Base-by-base conservation (phyloP, 2,797 vertebrate genomes). In the Sylvilagus floridanus region DNA sequence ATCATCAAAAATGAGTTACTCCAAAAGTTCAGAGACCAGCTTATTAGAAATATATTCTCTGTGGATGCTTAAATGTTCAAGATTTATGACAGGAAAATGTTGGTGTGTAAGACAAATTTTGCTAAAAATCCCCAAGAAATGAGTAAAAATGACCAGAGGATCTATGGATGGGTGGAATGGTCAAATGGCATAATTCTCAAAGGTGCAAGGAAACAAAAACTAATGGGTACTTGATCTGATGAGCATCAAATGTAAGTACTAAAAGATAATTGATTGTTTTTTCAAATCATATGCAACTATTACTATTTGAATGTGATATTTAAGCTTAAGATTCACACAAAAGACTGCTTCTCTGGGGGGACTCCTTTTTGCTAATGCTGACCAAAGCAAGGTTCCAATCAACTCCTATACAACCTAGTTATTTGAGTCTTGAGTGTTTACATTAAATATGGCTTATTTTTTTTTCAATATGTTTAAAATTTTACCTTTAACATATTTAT, bases 221-320 rank as follows among this genome's bases (percentile, higher is more conserved):
- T 54, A 50, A 37, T 54, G 60, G 32, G n/a, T 76, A 57, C 63
- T 71, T 35, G 30, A 9, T 77, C 19, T n/a, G 4, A 69, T 66
- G 30, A 75, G 4, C 24, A 90, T 32, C 54, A 89, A 69, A 87
- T 16, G 19, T 57, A 57, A 57, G 19, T 69, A 76, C 35, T 69
- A 72, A 92, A 90, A 85, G 50, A 52, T 32, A 69, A n/a, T 65
- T 14, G 14, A 52, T 42, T 13, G 10, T 83, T 69, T 86, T 95
- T 84, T 65, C 35, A 52, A 71, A 77, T 28, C 47, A 24, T 42
- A 26, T 52, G 8, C 21, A 92, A 65, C 4, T 54, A 30, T 68
- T 91, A 54, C 17, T 88, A 9, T 71, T 79, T 88, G 32, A 62
- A 84, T 37, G 17, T 54, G 13, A 62, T 30, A 60, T 60, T 63